A percentile compares a stretch with the other conserved stretches of the same genome.
These are phyloP conservation scores for Ephydatia muelleri DNA, from an alignment of 37 sponge, comb jelly and placozoan species.

Conservation along the genomic window DNA sequence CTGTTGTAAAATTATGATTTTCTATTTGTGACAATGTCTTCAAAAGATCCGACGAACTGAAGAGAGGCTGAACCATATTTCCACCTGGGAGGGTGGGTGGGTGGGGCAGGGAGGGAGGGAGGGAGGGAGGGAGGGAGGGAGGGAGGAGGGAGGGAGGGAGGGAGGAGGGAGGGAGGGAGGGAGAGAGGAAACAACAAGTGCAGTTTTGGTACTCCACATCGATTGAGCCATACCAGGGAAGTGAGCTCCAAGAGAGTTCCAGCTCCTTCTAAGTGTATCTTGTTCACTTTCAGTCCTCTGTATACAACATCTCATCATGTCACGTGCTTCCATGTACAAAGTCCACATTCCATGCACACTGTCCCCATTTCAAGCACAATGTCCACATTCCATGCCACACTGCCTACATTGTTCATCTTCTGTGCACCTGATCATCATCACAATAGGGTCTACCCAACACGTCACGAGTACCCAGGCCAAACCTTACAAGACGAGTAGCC, in stretches of 20 bases:
- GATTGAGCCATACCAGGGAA: slow-evolving; percentile 15
- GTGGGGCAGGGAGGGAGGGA: neutral
- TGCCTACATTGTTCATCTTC: neutral
- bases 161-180: neutral
- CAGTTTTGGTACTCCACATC: neutral
- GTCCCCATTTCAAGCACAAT: too few relatives aligned
- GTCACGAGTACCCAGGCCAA: too few relatives aligned
- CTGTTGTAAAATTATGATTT: neutral
- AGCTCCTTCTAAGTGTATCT: slow-evolving; percentile 13
- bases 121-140: neutral
- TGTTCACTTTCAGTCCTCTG: slow-evolving; percentile 19
- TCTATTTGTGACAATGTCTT: neutral
- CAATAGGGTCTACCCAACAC: neutral
- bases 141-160: neutral
- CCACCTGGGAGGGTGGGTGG: neutral
- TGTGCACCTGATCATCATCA: neutral
- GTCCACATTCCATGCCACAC: neutral
- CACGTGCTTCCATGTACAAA: too few relatives aligned
- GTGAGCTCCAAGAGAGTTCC: slow-evolving; percentile 36
- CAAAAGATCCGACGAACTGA: neutral
- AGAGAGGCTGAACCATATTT: neutral
- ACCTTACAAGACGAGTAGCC: too few relatives aligned
- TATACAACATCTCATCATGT: too few relatives aligned
- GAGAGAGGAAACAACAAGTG: too few relatives aligned
- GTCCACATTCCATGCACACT: too few relatives aligned